Evolutionary conservation across 2,888 invertebrate species (phyloP), one percentile per base, ranked within the genome.

Genomic region (Coelogynopora nodosa): DNA sequence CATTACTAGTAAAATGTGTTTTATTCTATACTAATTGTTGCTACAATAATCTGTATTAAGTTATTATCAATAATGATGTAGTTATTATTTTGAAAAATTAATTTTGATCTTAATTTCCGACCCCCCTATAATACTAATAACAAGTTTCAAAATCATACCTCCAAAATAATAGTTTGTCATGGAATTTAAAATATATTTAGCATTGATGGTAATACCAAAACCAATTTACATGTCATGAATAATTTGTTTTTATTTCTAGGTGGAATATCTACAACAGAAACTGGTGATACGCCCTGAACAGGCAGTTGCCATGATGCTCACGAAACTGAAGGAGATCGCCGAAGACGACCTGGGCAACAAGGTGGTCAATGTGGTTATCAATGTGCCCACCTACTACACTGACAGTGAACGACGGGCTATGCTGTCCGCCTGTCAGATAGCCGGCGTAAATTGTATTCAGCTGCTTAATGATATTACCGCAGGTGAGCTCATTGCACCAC

Each of bases 381-480:
- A 94, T 93, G 93, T 94, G 88, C 99, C 99, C 86, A 95, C 95
- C 85, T 98, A 95, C 93, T 99, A 94, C 91, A 97, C 98, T 74
- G 98, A 99, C 93, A 94, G 95, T 87, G 98, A 99, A 92, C 94
- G 98, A 89, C 95, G 95, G 91, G 96, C 97, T 23, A 92, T 99
- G 87, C 92, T 97, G 67, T 96, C 97, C 93, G 95, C 98, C 49
- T 96, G 98, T 86, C 93, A 94, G 88, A 96, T 98, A 91, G 95
- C 97, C 89, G 97, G 95, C 92, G 93, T 99, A 80, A 98, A 99
- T 93, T 96, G 97, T 67, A 93, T 99, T 86, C 94, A 97, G 88
- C 93, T 99, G 86, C 95, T 99, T 94, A 98, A 98, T 92, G 99
- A 99, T 93, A 96, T 97, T 29, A 96, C 98, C 0, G 97, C 99